Evolutionary conservation across 2,113 vertebrate genomes (phyloP).

Genomic region (Mormyrus lacerda): DNA sequence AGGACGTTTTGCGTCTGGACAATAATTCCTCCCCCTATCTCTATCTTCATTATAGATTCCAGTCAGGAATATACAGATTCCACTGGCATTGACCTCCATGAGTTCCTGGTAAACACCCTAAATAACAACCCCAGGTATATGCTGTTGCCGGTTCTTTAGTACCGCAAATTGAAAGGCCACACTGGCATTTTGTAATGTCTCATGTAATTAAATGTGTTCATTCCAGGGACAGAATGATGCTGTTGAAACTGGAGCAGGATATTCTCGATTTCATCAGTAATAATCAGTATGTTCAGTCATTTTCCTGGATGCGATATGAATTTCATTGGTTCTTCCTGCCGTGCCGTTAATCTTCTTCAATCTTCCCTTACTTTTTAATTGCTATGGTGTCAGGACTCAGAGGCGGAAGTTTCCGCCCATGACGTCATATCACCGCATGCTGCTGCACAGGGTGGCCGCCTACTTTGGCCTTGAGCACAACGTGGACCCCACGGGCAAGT

Average conservation of each 20-base stretch:
- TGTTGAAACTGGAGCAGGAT: constrained; percentile 98
- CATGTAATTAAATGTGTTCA: constrained; percentile 6
- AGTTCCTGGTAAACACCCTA: constrained; percentile 97
- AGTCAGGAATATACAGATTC: constrained; percentile 98
- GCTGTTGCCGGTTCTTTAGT: background rate
- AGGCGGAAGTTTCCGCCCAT: constrained; percentile 97
- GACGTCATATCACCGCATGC: constrained; percentile 98
- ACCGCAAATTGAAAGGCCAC: background rate
- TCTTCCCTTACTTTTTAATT: background rate
- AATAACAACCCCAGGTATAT: constrained; percentile 91
- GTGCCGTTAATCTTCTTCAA: background rate
- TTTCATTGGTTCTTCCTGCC: background rate
- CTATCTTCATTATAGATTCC: constrained; percentile 71
- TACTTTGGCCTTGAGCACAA: constrained; percentile 99
- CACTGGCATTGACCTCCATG: constrained; percentile 95
- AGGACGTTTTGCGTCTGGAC: background rate
- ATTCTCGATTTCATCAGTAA: constrained; percentile 99
- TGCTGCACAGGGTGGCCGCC: constrained; percentile 92
- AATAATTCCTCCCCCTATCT: background rate
- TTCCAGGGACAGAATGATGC: constrained; percentile 86
- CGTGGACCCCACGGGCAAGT: constrained; percentile 94
- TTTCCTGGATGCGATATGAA: background rate
- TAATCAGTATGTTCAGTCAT: constrained; percentile 84
- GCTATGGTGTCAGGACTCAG: constrained; percentile 65
- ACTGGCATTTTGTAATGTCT: background rate